Evolutionary conservation across 2,113 vertebrate genomes (phyloP).

Genomic region (Myodes glareolus): DNA sequence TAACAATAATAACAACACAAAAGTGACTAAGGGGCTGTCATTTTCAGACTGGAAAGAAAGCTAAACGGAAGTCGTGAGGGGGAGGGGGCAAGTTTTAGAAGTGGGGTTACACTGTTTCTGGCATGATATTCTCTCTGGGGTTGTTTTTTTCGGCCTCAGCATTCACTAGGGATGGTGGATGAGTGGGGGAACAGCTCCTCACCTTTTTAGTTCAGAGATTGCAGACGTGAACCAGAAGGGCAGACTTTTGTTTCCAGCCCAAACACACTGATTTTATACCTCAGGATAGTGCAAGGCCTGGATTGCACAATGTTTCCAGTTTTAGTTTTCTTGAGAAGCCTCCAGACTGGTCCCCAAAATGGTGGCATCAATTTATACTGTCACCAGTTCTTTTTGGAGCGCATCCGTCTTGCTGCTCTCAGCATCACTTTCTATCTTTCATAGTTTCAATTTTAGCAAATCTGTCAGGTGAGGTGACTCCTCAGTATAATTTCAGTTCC

Average conservation of each 20-base stretch:
- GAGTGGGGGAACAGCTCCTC: neutral
- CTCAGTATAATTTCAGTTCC: neutral
- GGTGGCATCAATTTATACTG: neutral
- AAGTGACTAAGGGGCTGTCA: neutral
- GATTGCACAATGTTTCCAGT: neutral
- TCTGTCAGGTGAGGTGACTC: neutral
- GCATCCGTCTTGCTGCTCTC: neutral
- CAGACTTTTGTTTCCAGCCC: neutral
- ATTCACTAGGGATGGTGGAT: neutral
- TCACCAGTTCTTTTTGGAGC: too few relatives aligned
- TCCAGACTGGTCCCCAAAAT: neutral
- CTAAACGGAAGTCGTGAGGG: neutral
- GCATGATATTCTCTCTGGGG: neutral
- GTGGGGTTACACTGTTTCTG: neutral
- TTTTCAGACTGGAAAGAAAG: slow-evolving; percentile 25
- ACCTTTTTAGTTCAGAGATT: neutral
- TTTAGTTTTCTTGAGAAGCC: neutral
- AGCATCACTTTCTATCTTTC: neutral
- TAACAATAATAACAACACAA: neutral
- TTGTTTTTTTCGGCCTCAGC: neutral
- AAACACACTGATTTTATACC: neutral
- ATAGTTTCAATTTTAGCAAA: neutral
- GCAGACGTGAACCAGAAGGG: neutral
- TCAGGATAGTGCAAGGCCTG: neutral
- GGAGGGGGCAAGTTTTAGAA: slow-evolving; percentile 2